phyloP scores from a whole-genome alignment of 2,797 vertebrate genomes.

The Harpagifer antarcticus region DNA sequence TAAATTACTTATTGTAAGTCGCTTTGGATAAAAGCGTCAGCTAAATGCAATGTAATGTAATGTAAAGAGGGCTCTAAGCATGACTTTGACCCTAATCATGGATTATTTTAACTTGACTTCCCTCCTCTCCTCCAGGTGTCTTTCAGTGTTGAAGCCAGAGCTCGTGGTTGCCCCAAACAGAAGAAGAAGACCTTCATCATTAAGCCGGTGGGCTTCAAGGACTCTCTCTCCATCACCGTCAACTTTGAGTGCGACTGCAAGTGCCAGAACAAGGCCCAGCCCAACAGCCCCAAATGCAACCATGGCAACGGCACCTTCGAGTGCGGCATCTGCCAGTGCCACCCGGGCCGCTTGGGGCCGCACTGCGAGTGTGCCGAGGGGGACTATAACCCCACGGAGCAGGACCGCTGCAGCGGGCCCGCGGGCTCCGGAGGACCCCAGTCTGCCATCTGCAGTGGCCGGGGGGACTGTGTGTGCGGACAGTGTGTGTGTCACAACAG shows the following conservation, averaged over 20 bases:
- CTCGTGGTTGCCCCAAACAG: conserved; percentile 90
- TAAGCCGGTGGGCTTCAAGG: conserved; percentile 97
- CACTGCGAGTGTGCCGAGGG: conserved; percentile 95
- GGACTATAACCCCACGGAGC: conserved; percentile 89
- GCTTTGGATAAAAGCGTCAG: too few species aligned
- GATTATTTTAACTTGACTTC: background rate
- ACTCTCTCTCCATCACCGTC: conserved; percentile 89
- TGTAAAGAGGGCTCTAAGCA: background rate
- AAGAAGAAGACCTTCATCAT: conserved; percentile 92
- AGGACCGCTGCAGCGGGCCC: conserved; percentile 90
- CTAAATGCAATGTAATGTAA: too few species aligned
- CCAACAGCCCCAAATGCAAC: conserved; percentile 87
- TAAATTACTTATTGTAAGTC: too few species aligned
- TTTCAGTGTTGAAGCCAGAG: conserved; percentile 94
- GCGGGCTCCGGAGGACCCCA: conserved; percentile 59
- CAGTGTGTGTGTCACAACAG: conserved; percentile 96
- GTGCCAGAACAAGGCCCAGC: conserved; percentile 86
- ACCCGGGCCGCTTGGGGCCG: conserved; percentile 90
- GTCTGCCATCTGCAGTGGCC: conserved; percentile 89
- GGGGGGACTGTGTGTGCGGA: conserved; percentile 95
- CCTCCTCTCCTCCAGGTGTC: conserved; percentile 88
- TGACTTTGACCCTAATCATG: background rate
- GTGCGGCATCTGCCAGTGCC: conserved; percentile 94
- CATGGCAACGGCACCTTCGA: conserved; percentile 92
- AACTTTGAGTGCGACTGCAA: conserved; percentile 91